phyloP scores from a whole-genome alignment of 2,113 vertebrate genomes.

The Eretmodus cyanostictus region DNA sequence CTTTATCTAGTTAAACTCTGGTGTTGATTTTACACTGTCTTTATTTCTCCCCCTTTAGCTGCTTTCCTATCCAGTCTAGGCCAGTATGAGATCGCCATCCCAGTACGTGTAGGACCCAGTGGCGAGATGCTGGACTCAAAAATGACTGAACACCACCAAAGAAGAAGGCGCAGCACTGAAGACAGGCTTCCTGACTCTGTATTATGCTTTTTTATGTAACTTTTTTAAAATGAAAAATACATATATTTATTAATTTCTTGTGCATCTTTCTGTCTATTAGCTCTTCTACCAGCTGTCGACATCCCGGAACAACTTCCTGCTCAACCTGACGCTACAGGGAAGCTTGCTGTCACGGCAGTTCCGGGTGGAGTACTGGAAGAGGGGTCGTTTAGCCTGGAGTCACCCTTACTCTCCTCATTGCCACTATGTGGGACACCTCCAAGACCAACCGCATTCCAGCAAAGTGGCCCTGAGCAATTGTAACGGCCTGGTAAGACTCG shows the following conservation, averaged over 20 bases:
- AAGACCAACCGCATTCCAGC: slow-evolving; percentile 82
- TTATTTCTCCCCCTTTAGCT: slow-evolving; percentile 68
- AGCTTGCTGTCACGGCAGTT: slow-evolving; percentile 86
- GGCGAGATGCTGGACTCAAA: slow-evolving; percentile 79
- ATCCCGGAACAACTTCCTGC: slow-evolving; percentile 83
- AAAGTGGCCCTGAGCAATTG: slow-evolving; percentile 98
- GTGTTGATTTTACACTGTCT: background rate
- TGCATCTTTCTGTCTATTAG: slow-evolving; percentile 26
- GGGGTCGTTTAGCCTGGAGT: slow-evolving; percentile 86
- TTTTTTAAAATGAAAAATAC: rapidly evolving
- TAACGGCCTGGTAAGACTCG: slow-evolving; percentile 89
- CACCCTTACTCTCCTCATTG: slow-evolving; percentile 85
- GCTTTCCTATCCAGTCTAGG: slow-evolving; percentile 89
- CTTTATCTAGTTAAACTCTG: background rate
- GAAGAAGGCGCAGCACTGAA: slow-evolving; percentile 64
- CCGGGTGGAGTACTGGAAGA: slow-evolving; percentile 95
- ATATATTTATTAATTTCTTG: background rate
- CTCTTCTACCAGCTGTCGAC: slow-evolving; percentile 93
- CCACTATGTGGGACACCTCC: slow-evolving; percentile 90
- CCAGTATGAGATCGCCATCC: slow-evolving; percentile 94
- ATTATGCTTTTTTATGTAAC: background rate
- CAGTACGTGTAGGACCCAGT: slow-evolving; percentile 84
- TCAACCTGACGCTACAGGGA: slow-evolving; percentile 89
- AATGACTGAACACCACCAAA: slow-evolving; percentile 50
- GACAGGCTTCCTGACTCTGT: slow-evolving; percentile 57